phyloP scores from a whole-genome alignment of 2,113 vertebrate genomes.

The Cebus imitator region DNA sequence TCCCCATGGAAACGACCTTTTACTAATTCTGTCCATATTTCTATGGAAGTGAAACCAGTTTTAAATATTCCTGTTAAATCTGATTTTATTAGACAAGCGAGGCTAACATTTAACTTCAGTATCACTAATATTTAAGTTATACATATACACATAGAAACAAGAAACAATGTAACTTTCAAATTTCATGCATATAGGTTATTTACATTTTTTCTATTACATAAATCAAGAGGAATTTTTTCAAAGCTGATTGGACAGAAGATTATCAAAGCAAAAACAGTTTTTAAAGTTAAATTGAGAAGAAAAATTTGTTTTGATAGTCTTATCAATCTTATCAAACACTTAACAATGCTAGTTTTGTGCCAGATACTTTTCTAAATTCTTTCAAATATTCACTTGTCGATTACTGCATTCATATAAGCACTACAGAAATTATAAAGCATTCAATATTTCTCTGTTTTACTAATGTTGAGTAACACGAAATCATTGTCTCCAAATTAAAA shows the following conservation, averaged over 20 bases:
- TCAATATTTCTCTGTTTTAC: background rate
- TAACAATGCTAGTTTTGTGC: background rate
- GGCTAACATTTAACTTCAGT: slow-evolving; percentile 76
- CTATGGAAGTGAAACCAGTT: slow-evolving; percentile 80
- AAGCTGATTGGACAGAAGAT: background rate
- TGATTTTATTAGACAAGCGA: slow-evolving; percentile 80
- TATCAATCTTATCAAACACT: background rate
- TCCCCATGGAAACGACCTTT: slow-evolving; percentile 84
- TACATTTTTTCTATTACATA: slow-evolving; percentile 64
- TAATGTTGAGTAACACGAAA: background rate
- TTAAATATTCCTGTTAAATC: slow-evolving; percentile 83
- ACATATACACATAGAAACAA: slow-evolving; percentile 47
- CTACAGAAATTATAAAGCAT: background rate
- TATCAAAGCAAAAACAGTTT: background rate
- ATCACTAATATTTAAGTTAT: slow-evolving; percentile 69
- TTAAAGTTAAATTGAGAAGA: background rate
- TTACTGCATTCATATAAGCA: slow-evolving; percentile 38
- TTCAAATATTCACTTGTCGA: background rate
- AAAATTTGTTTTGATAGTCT: background rate
- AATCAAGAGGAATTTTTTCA: background rate
- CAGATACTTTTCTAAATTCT: background rate
- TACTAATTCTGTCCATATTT: slow-evolving; percentile 82
- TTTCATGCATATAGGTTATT: slow-evolving; percentile 13
- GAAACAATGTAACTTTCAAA: slow-evolving; percentile 64
- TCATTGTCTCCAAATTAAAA: slow-evolving; percentile 12